Conservation (phyloP, 1,140 invertebrate genomes). For the Pemphigus obesinymphae region DNA sequence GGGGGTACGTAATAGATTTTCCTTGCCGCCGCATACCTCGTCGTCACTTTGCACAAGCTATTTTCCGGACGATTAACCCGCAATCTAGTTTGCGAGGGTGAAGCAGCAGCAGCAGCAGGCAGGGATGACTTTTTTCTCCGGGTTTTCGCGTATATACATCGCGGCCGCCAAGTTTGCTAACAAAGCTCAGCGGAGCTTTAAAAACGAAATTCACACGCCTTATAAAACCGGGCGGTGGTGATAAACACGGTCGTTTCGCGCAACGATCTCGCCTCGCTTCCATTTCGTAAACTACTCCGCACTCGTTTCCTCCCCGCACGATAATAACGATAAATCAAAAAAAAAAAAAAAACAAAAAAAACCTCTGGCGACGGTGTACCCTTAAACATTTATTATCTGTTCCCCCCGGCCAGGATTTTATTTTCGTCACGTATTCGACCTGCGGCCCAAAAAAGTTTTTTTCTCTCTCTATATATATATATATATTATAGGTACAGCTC, state of each 20-base stretch:
- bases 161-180: slow-evolving; percentile 1
- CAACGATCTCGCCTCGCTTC: neutral
- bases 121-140: neutral
- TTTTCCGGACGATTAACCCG: slow-evolving; percentile 40
- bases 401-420: no score
- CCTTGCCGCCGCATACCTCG: slow-evolving; percentile 12
- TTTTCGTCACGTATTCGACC: neutral
- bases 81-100: slow-evolving; percentile 38
- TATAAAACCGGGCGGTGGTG: slow-evolving; percentile 14
- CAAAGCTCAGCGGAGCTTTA: slow-evolving; percentile 35
- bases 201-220: slow-evolving; percentile 31
- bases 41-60: slow-evolving; percentile 25
- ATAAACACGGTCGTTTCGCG: slow-evolving; percentile 13
- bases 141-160: neutral
- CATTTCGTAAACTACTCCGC: neutral
- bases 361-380: neutral
- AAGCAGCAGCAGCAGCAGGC: no score
- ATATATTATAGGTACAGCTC: neutral
- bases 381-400: neutral
- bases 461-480: neutral
- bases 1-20: slow-evolving; percentile 30
- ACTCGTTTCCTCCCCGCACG: neutral
- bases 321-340: slow-evolving; percentile 7
- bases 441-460: no score
- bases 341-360: no score